Base-by-base conservation (phyloP, 2,888 invertebrate species). In the Panzeria rudis region DNA sequence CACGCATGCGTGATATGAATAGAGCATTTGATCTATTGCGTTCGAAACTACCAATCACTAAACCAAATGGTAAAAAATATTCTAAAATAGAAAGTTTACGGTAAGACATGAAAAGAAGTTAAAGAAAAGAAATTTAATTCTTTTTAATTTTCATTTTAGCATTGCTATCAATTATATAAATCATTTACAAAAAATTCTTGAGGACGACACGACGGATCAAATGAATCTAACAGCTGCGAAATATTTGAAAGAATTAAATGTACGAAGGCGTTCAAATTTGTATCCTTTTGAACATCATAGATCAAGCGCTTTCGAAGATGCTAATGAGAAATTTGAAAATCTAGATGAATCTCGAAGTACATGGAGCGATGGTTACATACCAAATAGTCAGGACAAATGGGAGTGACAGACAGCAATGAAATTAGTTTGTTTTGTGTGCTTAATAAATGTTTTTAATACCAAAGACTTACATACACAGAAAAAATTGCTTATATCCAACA, bases 1-100 rank as follows among this genome's bases (percentile, higher is more conserved):
- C 96, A 0, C 93, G 97, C 50, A 97, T 97, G 97, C 93, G 96
- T 3, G 97, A 97, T 89, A 97, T 97, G 97, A 97, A 97, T 91
- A 94, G 94, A 69, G 97, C 97, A 0, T 97, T 96, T 89, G 97
- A 97, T 89, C 92, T 95, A 54, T 93, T 97, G 17, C 94, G 97
- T 44, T 95, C 95, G 56, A 95, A 95, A 90, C 91, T 97, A 86
- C 97, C 97, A 0, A 94, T 95, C 88, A 95, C 95, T 69, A 97
- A 97, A 89, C 96, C 97, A 0, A 95, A 96, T 17, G 97, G 97
- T 86, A 97, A 97, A 91, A 97, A 97, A 90, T 94, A 97, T 88
- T 97, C 97, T 15, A 97, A 97, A 93, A 97, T 97, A 86, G 97
- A 97, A 90, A 95, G 96, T 52, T 93, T 97, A 15, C 94, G 97